Base-by-base conservation (phyloP, 2,888 invertebrate species). In the Parapristionchus giblindavisi region DNA sequence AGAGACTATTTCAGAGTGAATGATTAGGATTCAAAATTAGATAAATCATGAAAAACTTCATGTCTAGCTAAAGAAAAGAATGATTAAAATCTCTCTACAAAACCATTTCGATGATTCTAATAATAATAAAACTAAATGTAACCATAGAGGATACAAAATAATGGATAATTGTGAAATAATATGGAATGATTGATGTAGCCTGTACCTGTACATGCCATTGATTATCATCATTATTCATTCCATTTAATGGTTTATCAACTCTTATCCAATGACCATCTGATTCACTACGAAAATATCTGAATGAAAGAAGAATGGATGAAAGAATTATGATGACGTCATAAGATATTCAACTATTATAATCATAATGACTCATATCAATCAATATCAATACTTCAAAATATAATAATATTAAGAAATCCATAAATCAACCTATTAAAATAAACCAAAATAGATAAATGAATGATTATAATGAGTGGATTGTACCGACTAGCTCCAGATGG, bases 181-280 rank as follows among this genome's bases (percentile, higher is more conserved):
- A 32, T 38, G 11, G 21, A 21, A 6, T 6, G 32, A 38, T 32
- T 32, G 11, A 32, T 14, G 61, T 21, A 32, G 27, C 6, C 36
- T n/a, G 34, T 52, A 77, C 77, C 75, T 77, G 77, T 17, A 75
- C 66, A 54, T 77, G 75, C 40, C 40, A 77, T 29, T n/a, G n/a
- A n/a, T n/a, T n/a, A n/a, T 61, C 75, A 3, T 51, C 54, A 14
- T 38, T 43, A 5, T 54, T 48, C 32, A 48, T 72, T 21, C 51
- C 34, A 27, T 52, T 34, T 6, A 21, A 36, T 27, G 48, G 56
- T 29, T 38, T 51, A 32, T 77, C 77, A 11, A 66, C 73, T 38
- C 77, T 27, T 11, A 58, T 52, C 38, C 63, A 38, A 32, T 72
- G 75, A 21, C 72, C 75, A 17, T 77, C 72, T 32, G 29, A 58